These are phyloP conservation scores for Sebastes miniatus DNA, from an alignment of 2,797 vertebrate species.

Conservation along the genomic window DNA sequence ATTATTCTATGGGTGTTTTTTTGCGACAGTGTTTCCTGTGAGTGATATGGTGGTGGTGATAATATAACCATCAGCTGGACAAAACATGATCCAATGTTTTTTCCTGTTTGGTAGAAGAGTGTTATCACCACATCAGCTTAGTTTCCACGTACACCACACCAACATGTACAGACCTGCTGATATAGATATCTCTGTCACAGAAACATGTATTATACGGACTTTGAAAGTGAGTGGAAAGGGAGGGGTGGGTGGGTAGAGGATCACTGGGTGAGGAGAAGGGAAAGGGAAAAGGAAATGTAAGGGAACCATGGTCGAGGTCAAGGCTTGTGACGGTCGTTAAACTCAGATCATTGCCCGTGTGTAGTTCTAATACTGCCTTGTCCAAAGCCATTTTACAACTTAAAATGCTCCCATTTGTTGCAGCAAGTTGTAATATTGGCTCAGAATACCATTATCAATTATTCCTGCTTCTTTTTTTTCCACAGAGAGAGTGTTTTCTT, in stretches of 20 bases:
- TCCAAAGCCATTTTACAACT: neutral
- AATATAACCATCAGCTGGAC: neutral
- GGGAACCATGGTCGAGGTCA: constrained; percentile 36
- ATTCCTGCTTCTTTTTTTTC: neutral
- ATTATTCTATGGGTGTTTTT: neutral
- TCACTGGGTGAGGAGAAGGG: constrained; percentile 10
- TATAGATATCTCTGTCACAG: neutral
- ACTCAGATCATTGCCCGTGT: neutral
- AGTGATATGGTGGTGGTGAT: neutral
- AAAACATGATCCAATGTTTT: neutral
- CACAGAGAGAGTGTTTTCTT: neutral
- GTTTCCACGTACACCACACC: neutral
- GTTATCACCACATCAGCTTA: neutral
- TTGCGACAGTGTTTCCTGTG: neutral
- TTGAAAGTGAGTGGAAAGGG: neutral
- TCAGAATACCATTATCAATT: neutral
- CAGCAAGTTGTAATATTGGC: neutral
- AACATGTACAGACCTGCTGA: neutral
- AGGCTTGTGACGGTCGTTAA: constrained; percentile 35
- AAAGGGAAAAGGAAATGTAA: constrained; percentile 46
- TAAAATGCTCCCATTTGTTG: neutral
- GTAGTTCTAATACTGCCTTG: neutral
- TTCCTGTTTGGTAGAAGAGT: constrained; percentile 6
- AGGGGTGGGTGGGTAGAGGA: neutral
- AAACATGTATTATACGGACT: neutral